Conservation (phyloP, 2,113 vertebrate genomes). For the Sinocyclocheilus anshuiensis region DNA sequence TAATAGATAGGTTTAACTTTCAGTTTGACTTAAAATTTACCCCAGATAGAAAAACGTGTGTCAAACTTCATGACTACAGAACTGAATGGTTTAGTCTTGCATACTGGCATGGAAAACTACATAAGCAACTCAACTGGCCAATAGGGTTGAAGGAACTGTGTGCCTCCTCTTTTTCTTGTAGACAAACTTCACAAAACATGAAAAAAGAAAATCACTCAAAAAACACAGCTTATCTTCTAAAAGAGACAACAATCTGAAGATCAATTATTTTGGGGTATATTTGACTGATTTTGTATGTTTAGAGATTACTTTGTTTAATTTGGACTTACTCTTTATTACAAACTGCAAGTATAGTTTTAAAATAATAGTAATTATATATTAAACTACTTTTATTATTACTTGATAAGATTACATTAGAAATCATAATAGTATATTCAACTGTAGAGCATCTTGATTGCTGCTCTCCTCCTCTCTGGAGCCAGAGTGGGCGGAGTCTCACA, state of each 20-base stretch:
- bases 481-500: slow-evolving; percentile 12
- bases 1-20: neutral
- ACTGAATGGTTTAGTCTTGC: neutral
- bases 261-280: neutral
- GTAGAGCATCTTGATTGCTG: neutral
- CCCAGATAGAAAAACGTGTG: neutral
- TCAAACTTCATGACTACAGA: neutral
- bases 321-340: neutral
- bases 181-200: neutral
- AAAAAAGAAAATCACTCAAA: neutral
- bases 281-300: neutral
- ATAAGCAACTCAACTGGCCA: neutral
- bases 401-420: too few relatives aligned
- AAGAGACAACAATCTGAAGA: neutral
- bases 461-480: neutral
- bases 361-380: neutral
- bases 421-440: neutral
- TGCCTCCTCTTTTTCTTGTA: slow-evolving; percentile 24
- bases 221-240: neutral
- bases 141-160: slow-evolving; percentile 13
- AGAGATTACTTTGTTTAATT: neutral
- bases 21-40: neutral
- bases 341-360: neutral
- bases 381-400: neutral
- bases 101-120: neutral